Base-by-base conservation (phyloP, 2,888 invertebrate species). In the Xanthia togata region DNA sequence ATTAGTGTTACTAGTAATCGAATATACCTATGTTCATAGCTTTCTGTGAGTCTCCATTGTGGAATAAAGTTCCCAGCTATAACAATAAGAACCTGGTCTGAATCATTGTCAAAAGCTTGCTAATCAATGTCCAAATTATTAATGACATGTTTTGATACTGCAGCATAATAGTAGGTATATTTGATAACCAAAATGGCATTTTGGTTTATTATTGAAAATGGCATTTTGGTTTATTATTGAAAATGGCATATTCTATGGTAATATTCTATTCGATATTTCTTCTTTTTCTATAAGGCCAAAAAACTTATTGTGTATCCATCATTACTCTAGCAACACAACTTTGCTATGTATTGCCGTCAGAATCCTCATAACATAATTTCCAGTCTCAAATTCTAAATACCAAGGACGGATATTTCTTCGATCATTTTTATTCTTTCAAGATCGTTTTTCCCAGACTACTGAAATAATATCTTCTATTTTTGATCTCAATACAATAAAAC, bases 1-100 rank as follows among this genome's bases (percentile, higher is more conserved):
- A 85, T 81, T 86, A 71, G 44, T 79, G 73, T 87, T 87, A 78
- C 79, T 38, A 35, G 85, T 82, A 84, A 85, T 62, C 44, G 26
- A 85, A 85, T 81, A 74, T 67, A 65, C 20, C 78, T 62, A 55
- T 57, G 76, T 72, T 70, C 44, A 63, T 59, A 68, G 70, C 57
- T 70, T 82, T 65, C 75, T 63, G 47, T 44, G 14, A 31, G 77
- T 41, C 64, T 60, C 77, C 12, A 70, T 70, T 77, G 53, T 77
- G 35, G 23, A 41, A 14, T 67, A 57, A 35, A 35, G 84, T 79
- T 69, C 38, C 44, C 31, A 64, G 35, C 53, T 50, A 8, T 59
- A 26, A 79, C 63, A 81, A 76, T 72, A 14, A 63, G 38, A 62
- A 55, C 44, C n/a, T 63, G 20, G 23, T 47, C 68, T 59, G 26